phyloP scores from a whole-genome alignment of 2,797 vertebrate genomes.

The Characodon lateralis region DNA sequence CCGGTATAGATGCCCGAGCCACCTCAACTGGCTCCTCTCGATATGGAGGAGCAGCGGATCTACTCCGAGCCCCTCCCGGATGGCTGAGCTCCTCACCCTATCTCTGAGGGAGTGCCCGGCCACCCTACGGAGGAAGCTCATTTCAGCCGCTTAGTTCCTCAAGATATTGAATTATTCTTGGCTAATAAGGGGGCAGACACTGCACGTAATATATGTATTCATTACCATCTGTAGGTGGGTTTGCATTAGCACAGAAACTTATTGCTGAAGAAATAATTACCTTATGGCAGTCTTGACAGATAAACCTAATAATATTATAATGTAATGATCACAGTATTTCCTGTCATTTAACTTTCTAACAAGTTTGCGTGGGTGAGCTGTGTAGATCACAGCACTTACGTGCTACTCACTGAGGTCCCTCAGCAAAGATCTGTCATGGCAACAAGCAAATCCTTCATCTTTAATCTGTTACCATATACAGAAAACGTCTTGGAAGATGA shows the following conservation, averaged over 20 bases:
- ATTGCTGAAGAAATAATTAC: constrained; percentile 15
- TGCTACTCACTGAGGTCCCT: constrained; percentile 38
- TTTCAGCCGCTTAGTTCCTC: neutral
- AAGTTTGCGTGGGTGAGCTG: constrained; percentile 30
- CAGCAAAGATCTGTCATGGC: constrained; percentile 56
- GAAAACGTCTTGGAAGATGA: constrained; percentile 7
- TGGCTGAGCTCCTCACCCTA: too few relatives aligned
- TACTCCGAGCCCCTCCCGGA: too few relatives aligned
- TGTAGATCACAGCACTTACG: constrained; percentile 29
- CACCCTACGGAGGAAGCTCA: too few relatives aligned
- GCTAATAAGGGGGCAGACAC: neutral
- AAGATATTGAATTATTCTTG: neutral
- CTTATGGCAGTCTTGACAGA: constrained; percentile 17
- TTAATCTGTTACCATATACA: constrained; percentile 30
- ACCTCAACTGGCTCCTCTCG: too few relatives aligned
- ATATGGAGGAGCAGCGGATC: too few relatives aligned
- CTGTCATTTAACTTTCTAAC: constrained; percentile 34
- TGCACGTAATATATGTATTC: neutral
- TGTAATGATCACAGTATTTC: constrained; percentile 36
- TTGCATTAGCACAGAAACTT: neutral
- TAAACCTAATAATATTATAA: constrained; percentile 25
- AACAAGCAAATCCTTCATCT: constrained; percentile 42
- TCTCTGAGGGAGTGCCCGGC: too few relatives aligned
- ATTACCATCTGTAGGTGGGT: constrained; percentile 2
- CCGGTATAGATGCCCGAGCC: too few relatives aligned